Percentiles rank a stretch among this genome's conserved stretches.
Conservation (phyloP, 2,797 vertebrate genomes). For the Anguilla marmorata region DNA sequence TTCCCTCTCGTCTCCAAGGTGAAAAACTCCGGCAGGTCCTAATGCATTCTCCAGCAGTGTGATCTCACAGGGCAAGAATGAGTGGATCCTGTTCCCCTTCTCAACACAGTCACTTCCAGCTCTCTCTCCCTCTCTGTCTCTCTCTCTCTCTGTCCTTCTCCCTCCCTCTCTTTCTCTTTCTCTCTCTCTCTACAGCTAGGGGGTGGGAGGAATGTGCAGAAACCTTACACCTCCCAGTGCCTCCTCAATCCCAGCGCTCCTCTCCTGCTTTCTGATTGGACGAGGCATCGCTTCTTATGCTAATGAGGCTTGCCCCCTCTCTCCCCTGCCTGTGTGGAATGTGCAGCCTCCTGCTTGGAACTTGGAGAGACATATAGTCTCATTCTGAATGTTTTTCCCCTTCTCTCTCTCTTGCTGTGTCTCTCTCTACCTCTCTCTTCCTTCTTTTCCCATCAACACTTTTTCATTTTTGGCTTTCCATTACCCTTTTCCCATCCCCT, state of each 20-base stretch:
- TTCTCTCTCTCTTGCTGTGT: not conserved
- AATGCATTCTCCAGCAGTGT: constrained; percentile 68
- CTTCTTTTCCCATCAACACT: not conserved
- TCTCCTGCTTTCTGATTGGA: constrained; percentile 52
- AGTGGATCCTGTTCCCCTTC: constrained; percentile 57
- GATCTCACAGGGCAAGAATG: constrained; percentile 77
- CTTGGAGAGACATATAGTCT: constrained; percentile 43
- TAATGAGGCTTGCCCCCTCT: constrained; percentile 48
- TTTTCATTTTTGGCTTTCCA: not conserved
- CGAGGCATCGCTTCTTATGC: constrained; percentile 54
- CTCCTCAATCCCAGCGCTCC: constrained; percentile 56
- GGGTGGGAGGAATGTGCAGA: constrained; percentile 52
- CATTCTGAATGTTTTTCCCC: not conserved
- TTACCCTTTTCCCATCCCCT: not conserved
- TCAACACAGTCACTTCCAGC: constrained; percentile 36
- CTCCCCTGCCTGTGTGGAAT: constrained; percentile 55
- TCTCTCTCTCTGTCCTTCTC: constrained; percentile 28
- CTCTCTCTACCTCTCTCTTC: not conserved
- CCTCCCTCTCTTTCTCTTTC: constrained; percentile 33
- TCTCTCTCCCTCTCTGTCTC: constrained; percentile 36
- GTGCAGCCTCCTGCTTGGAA: constrained; percentile 51
- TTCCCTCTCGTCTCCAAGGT: constrained; percentile 36
- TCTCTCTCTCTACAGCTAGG: constrained; percentile 43
- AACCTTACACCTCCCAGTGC: constrained; percentile 57
- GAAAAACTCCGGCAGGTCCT: constrained; percentile 51